phyloP scores from a whole-genome alignment of 1,140 invertebrate genomes.

The Drosophila punjabiensis region DNA sequence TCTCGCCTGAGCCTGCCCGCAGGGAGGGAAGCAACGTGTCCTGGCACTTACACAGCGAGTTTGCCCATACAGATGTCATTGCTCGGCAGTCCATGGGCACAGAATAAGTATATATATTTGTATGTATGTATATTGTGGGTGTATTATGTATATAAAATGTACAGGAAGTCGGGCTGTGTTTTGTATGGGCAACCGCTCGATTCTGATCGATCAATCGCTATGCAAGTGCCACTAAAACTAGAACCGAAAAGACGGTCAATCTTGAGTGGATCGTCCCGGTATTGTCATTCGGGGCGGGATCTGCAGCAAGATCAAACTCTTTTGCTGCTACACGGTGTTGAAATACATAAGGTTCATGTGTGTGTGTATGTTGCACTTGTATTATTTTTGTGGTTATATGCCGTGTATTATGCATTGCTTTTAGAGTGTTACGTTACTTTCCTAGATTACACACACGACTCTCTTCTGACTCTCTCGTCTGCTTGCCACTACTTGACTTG shows the following conservation, averaged over 20 bases:
- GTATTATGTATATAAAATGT: constrained; percentile 69
- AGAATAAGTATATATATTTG: constrained; percentile 30
- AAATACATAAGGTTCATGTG: constrained; percentile 39
- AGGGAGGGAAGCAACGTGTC: constrained; percentile 15
- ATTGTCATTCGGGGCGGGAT: background rate
- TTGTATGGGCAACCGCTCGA: constrained; percentile 19
- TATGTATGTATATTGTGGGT: constrained; percentile 17
- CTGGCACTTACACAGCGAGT: constrained; percentile 58
- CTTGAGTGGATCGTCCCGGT: constrained; percentile 2
- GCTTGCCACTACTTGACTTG: constrained; percentile 41
- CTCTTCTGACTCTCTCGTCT: constrained; percentile 11
- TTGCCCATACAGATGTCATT: constrained; percentile 30
- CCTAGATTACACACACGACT: constrained; percentile 34
- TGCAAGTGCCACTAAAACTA: constrained; percentile 49
- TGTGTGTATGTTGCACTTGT: constrained; percentile 39
- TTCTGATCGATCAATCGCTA: constrained; percentile 59
- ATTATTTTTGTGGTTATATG: constrained; percentile 38
- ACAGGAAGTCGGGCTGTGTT: constrained; percentile 53
- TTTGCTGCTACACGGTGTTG: constrained; percentile 38
- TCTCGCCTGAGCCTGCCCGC: background rate
- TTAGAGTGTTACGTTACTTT: constrained; percentile 37
- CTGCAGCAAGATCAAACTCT: constrained; percentile 39
- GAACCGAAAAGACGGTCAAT: constrained; percentile 41
- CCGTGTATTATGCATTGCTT: constrained; percentile 51
- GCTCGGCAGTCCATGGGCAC: constrained; percentile 38